These are phyloP conservation scores for Drosophila crucigera DNA, from an alignment of 2,888 invertebrate species.

Conservation along the genomic window DNA sequence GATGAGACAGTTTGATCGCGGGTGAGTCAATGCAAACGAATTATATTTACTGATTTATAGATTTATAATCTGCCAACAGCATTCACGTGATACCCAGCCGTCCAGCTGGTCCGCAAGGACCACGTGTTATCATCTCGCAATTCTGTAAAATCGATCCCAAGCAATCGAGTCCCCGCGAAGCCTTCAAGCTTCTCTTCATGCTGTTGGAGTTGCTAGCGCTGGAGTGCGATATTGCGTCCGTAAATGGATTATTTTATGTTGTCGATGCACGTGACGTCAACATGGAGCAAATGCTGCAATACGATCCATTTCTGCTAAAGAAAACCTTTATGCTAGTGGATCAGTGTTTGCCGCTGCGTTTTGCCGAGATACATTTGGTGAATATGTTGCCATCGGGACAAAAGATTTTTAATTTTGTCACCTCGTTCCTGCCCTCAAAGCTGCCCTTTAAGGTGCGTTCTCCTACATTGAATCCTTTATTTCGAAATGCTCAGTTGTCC, in stretches of 20 bases:
- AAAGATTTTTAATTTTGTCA: constrained; percentile 70
- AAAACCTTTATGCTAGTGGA: constrained; percentile 71
- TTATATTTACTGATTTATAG: background rate
- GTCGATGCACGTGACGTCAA: constrained; percentile 76
- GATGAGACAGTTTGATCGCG: constrained; percentile 63
- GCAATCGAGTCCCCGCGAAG: constrained; percentile 66
- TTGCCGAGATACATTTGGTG: constrained; percentile 76
- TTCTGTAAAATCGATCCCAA: constrained; percentile 74
- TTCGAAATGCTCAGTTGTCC: background rate
- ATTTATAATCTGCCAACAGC: constrained; percentile 29
- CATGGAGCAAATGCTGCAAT: constrained; percentile 78
- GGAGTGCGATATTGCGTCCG: constrained; percentile 71
- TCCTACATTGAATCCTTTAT: background rate
- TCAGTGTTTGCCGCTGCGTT: constrained; percentile 73
- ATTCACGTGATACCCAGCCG: constrained; percentile 73
- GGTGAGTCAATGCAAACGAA: constrained; percentile 55
- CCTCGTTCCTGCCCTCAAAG: constrained; percentile 71
- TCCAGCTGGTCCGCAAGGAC: constrained; percentile 59
- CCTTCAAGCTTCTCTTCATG: constrained; percentile 79
- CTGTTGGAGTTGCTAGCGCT: constrained; percentile 74
- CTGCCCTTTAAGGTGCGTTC: constrained; percentile 72
- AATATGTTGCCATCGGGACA: constrained; percentile 75
- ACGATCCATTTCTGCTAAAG: constrained; percentile 73
- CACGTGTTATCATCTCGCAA: constrained; percentile 74
- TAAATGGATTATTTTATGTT: constrained; percentile 70